Evolutionary conservation across 1,140 invertebrate species (phyloP).

Genomic region (Drosophila mojavensis): DNA sequence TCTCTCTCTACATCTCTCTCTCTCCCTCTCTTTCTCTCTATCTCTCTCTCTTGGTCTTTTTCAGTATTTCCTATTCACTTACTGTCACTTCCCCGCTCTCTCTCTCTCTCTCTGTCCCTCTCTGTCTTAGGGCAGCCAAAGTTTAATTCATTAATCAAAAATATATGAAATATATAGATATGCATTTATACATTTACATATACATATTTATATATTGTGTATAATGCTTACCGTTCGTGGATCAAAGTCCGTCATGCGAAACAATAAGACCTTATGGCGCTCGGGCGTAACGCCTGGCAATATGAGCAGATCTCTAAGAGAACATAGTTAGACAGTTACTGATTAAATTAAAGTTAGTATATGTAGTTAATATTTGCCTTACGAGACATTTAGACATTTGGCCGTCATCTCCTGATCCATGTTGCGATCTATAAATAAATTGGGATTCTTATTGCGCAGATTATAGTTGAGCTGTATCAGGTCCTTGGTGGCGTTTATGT

Average conservation of each 20-base stretch:
- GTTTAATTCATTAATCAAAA: too few species aligned
- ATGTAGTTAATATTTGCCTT: slow-evolving; percentile 41
- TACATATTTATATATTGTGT: neutral
- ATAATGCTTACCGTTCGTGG: slow-evolving; percentile 52
- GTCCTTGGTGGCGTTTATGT: slow-evolving; percentile 86
- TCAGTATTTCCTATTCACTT: too few species aligned
- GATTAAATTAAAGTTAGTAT: too few species aligned
- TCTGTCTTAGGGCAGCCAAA: too few species aligned
- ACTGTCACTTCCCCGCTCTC: too few species aligned
- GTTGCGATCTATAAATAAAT: slow-evolving; percentile 88
- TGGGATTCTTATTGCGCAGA: slow-evolving; percentile 86
- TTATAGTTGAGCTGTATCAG: slow-evolving; percentile 88
- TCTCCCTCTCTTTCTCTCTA: too few species aligned
- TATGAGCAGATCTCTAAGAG: slow-evolving; percentile 86
- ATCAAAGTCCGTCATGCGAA: slow-evolving; percentile 66
- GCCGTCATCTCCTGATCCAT: slow-evolving; percentile 85
- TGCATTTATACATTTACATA: slow-evolving; percentile 1
- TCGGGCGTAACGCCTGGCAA: slow-evolving; percentile 86
- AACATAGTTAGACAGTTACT: too few species aligned
- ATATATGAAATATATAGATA: neutral
- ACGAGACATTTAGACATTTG: slow-evolving; percentile 86
- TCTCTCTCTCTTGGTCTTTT: too few species aligned
- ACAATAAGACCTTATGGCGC: slow-evolving; percentile 84
- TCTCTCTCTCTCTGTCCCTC: too few species aligned
- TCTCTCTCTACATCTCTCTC: too few species aligned